These are phyloP conservation scores for Drosophila prosaltans DNA, from an alignment of 1,140 invertebrate species.

Conservation along the genomic window DNA sequence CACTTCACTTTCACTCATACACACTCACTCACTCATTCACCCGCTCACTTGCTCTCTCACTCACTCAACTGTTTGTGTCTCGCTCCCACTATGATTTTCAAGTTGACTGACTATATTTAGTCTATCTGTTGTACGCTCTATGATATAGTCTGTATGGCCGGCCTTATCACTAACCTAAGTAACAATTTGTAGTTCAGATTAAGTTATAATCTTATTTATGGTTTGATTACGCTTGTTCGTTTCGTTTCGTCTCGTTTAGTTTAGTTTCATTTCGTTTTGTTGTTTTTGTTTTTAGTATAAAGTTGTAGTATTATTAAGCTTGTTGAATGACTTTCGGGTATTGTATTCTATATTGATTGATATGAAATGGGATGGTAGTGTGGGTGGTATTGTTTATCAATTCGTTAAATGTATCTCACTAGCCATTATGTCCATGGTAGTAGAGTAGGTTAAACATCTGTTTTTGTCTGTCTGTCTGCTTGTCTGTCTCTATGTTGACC, in stretches of 20 bases:
- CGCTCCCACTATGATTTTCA: neutral
- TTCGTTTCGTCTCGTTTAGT: neutral
- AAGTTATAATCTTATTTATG: conserved; percentile 6
- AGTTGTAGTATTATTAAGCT: neutral
- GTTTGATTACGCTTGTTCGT: neutral
- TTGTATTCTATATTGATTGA: no score
- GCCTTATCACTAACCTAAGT: conserved; percentile 9
- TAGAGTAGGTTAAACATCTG: conserved; percentile 32
- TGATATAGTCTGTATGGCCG: neutral
- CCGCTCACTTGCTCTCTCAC: neutral
- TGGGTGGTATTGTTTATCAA: conserved; percentile 12
- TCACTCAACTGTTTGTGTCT: neutral
- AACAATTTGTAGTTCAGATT: conserved; percentile 23
- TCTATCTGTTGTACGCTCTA: neutral
- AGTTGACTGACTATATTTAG: conserved; percentile 41
- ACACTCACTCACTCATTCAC: neutral
- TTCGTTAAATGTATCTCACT: conserved; percentile 22
- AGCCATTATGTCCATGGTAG: conserved; percentile 27
- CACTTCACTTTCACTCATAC: no score
- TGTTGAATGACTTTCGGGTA: neutral
- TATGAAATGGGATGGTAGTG: neutral
- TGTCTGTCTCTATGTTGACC: neutral
- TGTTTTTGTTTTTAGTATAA: neutral
- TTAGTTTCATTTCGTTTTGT: neutral
- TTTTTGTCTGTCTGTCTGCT: conserved; percentile 15